Conservation (phyloP, 2,888 invertebrate species). For the Eremobia ochroleuca region DNA sequence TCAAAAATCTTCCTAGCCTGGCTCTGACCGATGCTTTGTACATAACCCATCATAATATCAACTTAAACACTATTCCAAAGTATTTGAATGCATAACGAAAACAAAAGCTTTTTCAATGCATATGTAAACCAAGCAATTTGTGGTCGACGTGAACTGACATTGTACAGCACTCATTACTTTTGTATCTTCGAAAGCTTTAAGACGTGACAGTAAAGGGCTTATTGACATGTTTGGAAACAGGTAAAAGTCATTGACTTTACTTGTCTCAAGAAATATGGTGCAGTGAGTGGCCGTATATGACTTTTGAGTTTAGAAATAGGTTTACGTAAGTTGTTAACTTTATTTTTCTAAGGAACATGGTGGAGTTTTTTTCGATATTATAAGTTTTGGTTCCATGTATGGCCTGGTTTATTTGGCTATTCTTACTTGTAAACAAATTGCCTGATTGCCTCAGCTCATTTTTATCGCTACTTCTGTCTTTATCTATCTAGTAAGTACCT, state of each 20-base stretch:
- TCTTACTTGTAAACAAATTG: not conserved
- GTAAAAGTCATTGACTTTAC: not conserved
- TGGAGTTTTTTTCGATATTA: not conserved
- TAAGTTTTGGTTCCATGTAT: not conserved
- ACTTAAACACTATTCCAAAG: slow-evolving; percentile 9
- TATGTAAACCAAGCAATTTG: slow-evolving; percentile 53
- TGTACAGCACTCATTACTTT: slow-evolving; percentile 31
- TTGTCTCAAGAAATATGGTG: not conserved
- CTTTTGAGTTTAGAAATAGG: not conserved
- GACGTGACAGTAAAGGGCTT: not conserved
- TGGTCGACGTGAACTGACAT: slow-evolving; percentile 9
- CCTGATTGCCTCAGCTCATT: too few species aligned
- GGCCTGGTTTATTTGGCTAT: not conserved
- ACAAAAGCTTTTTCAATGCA: slow-evolving; percentile 27
- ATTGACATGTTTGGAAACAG: slow-evolving; percentile 21
- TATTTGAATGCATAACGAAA: slow-evolving; percentile 36
- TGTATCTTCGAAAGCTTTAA: slow-evolving; percentile 12
- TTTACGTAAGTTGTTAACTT: not conserved
- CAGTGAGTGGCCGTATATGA: not conserved
- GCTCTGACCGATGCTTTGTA: not conserved
- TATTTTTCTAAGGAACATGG: not conserved
- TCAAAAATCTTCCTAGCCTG: not conserved
- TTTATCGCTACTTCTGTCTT: too few species aligned
- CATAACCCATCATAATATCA: not conserved
- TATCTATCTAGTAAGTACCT: too few species aligned